Conservation (phyloP, 2,113 vertebrate species). For the Dromaius novaehollandiae region DNA sequence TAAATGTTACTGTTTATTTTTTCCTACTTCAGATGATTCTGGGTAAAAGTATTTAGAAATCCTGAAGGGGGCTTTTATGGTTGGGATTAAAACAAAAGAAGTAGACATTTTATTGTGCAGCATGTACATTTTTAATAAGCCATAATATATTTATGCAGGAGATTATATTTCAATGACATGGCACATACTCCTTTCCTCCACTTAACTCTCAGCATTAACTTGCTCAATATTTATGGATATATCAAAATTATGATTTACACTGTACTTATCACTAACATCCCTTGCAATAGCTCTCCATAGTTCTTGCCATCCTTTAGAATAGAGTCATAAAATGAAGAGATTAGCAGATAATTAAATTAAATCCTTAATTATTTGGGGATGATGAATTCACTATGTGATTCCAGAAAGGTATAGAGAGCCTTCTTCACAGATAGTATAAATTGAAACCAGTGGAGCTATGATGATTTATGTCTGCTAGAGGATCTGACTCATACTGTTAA, state of each 20-base stretch:
- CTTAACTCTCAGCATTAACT: constrained; percentile 39
- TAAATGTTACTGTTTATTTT: constrained; percentile 13
- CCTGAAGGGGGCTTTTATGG: not conserved
- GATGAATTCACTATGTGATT: constrained; percentile 49
- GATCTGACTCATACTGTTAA: constrained; percentile 54
- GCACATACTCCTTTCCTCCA: not conserved
- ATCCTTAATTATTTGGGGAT: constrained; percentile 70
- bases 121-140: constrained; percentile 30
- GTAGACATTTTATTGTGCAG: not conserved
- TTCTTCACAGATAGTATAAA: constrained; percentile 33
- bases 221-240: not conserved
- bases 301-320: constrained; percentile 52
- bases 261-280: constrained; percentile 45
- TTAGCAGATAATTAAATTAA: constrained; percentile 55
- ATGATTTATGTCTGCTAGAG: constrained; percentile 51
- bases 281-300: not conserved
- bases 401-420: constrained; percentile 50
- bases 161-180: constrained; percentile 10
- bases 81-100: constrained; percentile 1
- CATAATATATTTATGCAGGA: constrained; percentile 43
- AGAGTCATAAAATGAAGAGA: constrained; percentile 26
- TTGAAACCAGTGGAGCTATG: constrained; percentile 41
- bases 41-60: not conserved
- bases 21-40: not conserved
- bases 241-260: constrained; percentile 23